phyloP scores from a whole-genome alignment of 2,888 invertebrate species.

The Catocala nupta region DNA sequence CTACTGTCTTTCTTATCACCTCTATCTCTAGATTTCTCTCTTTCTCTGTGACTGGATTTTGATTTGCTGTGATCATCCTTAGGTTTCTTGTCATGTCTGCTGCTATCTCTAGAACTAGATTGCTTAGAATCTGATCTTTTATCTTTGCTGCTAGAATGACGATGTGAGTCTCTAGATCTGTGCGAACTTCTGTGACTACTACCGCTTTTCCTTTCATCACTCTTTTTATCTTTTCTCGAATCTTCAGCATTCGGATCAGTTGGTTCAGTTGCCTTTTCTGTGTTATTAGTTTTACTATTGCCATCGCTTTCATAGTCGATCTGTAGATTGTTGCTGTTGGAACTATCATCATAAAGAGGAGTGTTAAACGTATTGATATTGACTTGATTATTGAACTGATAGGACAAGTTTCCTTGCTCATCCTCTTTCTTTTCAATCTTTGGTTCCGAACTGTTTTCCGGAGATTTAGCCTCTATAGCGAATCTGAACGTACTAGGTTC shows the following conservation, averaged over 20 bases:
- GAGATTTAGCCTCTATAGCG: slow-evolving; percentile 74
- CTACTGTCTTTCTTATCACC: slow-evolving; percentile 74
- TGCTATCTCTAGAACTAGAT: slow-evolving; percentile 74
- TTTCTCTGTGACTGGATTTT: slow-evolving; percentile 72
- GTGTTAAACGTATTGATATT: slow-evolving; percentile 77
- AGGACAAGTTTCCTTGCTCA: slow-evolving; percentile 66
- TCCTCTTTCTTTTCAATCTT: slow-evolving; percentile 69
- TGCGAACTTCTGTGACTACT: slow-evolving; percentile 76
- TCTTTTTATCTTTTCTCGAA: slow-evolving; percentile 71
- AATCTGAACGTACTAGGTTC: slow-evolving; percentile 78
- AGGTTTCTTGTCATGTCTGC: slow-evolving; percentile 74
- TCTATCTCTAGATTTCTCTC: slow-evolving; percentile 69
- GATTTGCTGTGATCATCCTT: slow-evolving; percentile 75
- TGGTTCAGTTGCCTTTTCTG: slow-evolving; percentile 69
- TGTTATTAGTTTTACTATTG: slow-evolving; percentile 79
- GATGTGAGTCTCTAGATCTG: slow-evolving; percentile 76
- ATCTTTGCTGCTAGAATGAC: slow-evolving; percentile 79
- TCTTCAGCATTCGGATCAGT: slow-evolving; percentile 70
- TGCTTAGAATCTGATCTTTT: slow-evolving; percentile 76
- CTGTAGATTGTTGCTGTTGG: slow-evolving; percentile 78
- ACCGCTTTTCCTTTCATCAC: slow-evolving; percentile 70
- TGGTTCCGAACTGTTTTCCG: slow-evolving; percentile 65
- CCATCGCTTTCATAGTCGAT: slow-evolving; percentile 84
- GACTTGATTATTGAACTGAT: slow-evolving; percentile 77
- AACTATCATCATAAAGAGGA: slow-evolving; percentile 80